phyloP scores from a whole-genome alignment of 2,113 vertebrate genomes.

The Heliornis fulica region DNA sequence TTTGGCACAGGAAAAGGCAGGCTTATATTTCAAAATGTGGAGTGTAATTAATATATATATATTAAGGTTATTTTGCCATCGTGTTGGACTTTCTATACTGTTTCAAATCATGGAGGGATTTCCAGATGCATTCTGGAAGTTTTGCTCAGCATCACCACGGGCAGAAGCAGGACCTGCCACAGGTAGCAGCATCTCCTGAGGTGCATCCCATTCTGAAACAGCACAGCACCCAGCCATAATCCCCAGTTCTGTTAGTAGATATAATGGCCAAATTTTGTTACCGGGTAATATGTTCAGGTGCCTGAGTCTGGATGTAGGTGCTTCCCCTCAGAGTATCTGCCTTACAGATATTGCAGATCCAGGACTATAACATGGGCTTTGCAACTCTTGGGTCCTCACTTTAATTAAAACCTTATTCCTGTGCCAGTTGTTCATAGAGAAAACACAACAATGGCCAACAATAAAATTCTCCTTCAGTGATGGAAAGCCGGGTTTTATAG shows the following conservation, averaged over 20 bases:
- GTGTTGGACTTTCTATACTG: not conserved
- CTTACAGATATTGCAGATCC: not conserved
- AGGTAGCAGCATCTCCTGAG: not conserved
- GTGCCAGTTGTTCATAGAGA: not conserved
- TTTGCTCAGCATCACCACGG: not conserved
- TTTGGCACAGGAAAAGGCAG: not conserved
- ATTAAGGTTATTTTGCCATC: not conserved
- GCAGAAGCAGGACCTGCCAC: not conserved
- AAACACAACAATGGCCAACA: not conserved
- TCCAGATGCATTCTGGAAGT: not conserved
- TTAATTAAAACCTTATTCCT: not conserved
- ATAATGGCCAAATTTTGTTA: not conserved
- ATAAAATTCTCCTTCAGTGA: not conserved
- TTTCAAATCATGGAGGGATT: not conserved
- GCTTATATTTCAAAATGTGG: not conserved
- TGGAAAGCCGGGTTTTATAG: not conserved
- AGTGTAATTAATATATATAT: constrained; percentile 29
- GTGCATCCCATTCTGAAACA: not conserved
- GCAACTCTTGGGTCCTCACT: not conserved
- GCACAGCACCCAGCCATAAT: not conserved
- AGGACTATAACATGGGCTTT: not conserved
- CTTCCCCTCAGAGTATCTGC: not conserved
- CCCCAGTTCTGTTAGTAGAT: not conserved
- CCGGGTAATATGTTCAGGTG: not conserved
- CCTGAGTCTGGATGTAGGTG: not conserved